Percentiles rank a stretch among this genome's conserved stretches.
Conservation (phyloP, 2,113 vertebrate species). For the Tichodroma muraria region DNA sequence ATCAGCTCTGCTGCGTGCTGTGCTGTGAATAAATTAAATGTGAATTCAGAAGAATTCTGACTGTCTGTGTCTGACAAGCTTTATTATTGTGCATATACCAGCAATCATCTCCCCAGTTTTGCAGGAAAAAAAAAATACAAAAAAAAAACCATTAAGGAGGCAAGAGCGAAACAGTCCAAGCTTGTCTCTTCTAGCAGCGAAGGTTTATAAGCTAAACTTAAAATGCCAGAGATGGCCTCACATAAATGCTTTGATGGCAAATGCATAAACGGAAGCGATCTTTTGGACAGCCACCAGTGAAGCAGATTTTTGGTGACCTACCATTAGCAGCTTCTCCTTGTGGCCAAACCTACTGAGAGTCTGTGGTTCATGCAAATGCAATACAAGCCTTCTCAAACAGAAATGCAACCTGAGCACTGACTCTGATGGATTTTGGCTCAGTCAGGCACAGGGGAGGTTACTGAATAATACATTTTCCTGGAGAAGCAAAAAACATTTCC, state of each 20-base stretch:
- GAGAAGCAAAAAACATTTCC: neutral
- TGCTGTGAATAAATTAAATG: constrained; percentile 68
- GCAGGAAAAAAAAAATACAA: neutral
- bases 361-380: neutral
- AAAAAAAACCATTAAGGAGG: neutral
- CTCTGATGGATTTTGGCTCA: neutral
- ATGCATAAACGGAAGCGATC: rapidly evolving
- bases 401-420: neutral
- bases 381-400: neutral
- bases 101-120: constrained; percentile 14
- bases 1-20: constrained; percentile 46
- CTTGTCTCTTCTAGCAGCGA: neutral
- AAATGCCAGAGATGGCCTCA: neutral
- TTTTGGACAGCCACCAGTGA: neutral
- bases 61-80: constrained; percentile 36
- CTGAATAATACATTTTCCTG: neutral
- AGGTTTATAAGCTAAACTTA: neutral
- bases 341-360: neutral
- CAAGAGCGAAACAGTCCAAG: neutral
- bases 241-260: neutral
- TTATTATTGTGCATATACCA: constrained; percentile 9
- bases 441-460: neutral
- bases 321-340: neutral
- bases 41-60: constrained; percentile 51
- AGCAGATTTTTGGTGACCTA: neutral